Evolutionary conservation across 2,888 invertebrate genomes (phyloP).

Genomic region (Drosophila mimetica): DNA sequence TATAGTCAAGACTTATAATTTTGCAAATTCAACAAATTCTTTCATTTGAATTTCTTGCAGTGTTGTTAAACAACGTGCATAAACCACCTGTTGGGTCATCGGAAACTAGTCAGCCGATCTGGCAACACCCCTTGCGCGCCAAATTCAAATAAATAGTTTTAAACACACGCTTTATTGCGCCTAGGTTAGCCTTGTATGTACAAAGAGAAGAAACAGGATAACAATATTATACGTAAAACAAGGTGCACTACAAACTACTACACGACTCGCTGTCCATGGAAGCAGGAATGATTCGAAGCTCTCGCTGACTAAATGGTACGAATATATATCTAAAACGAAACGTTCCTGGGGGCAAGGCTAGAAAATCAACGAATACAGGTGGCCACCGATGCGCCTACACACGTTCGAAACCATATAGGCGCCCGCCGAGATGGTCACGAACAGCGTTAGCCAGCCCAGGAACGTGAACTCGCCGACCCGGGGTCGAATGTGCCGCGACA

Average conservation of each 20-base stretch:
- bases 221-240: constrained; percentile 66
- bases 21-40: too few species aligned
- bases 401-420: constrained; percentile 82
- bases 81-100: neutral
- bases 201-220: constrained; percentile 57
- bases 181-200: constrained; percentile 61
- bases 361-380: constrained; percentile 83
- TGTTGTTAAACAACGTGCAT: neutral
- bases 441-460: constrained; percentile 82
- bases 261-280: constrained; percentile 43
- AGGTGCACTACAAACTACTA: constrained; percentile 47
- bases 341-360: constrained; percentile 39
- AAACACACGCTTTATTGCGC: constrained; percentile 55
- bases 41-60: neutral
- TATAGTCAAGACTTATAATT: too few species aligned
- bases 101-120: neutral
- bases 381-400: constrained; percentile 82
- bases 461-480: constrained; percentile 81
- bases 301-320: constrained; percentile 59
- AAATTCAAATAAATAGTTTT: neutral
- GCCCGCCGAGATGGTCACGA: constrained; percentile 82
- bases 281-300: constrained; percentile 70
- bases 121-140: neutral
- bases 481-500: constrained; percentile 82
- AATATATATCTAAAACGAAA: constrained; percentile 24